A percentile compares a stretch with the other conserved stretches of the same genome.
These are phyloP conservation scores for Drosophila vallismaia DNA, from an alignment of 2,888 invertebrate species.

Conservation along the genomic window DNA sequence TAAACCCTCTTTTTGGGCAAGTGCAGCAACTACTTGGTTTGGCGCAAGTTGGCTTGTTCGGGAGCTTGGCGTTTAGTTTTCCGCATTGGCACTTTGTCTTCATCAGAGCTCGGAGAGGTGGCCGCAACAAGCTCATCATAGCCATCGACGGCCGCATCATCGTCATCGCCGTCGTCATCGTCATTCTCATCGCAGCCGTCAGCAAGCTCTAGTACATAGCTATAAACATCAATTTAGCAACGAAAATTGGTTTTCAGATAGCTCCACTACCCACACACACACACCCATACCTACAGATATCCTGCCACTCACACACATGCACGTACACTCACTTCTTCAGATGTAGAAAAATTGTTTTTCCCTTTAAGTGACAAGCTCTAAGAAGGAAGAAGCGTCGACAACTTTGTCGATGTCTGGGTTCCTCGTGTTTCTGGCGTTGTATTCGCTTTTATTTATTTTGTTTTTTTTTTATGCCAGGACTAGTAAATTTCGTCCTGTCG, in stretches of 20 bases:
- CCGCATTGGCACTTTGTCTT: constrained; percentile 77
- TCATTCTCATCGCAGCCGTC: constrained; percentile 60
- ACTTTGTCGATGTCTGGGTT: constrained; percentile 46
- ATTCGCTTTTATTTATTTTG: constrained; percentile 34
- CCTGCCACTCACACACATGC: constrained; percentile 4
- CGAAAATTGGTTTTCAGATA: constrained; percentile 80
- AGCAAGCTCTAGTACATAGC: constrained; percentile 69
- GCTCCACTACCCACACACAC: constrained; percentile 44
- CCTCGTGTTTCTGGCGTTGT: constrained; percentile 11
- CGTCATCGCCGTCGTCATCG: constrained; percentile 29
- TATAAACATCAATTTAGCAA: constrained; percentile 79
- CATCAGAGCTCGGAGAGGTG: constrained; percentile 57
- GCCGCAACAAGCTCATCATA: constrained; percentile 75
- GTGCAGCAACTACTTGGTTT: constrained; percentile 32
- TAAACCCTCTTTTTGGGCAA: neutral
- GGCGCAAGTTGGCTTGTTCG: constrained; percentile 17
- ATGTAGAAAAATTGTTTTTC: constrained; percentile 79
- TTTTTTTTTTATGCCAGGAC: constrained; percentile 30
- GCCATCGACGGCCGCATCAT: constrained; percentile 57
- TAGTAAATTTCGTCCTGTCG: constrained; percentile 59
- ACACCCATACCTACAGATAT: constrained; percentile 2
- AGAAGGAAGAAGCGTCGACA: constrained; percentile 26
- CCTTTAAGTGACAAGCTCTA: constrained; percentile 73
- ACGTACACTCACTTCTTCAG: constrained; percentile 32
- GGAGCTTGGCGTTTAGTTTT: constrained; percentile 71